Evolutionary conservation across 1,140 invertebrate species (phyloP).

Genomic region (Vanessa tameamea): DNA sequence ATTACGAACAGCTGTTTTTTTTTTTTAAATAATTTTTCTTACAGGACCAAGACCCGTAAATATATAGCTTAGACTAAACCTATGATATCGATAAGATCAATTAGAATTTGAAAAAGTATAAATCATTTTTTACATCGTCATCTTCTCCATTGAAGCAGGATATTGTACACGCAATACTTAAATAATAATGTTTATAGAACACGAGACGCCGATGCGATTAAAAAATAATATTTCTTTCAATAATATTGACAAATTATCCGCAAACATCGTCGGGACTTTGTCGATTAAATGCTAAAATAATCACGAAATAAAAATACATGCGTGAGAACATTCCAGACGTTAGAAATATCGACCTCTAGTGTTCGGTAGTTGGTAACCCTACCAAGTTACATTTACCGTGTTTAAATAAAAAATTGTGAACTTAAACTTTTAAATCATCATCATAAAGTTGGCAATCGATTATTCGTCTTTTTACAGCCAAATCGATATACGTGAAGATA

Average conservation of each 20-base stretch:
- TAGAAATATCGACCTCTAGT: conserved; percentile 14
- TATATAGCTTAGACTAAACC: no score
- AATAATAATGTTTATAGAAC: no score
- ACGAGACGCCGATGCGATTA: neutral
- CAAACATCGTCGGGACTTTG: conserved; percentile 19
- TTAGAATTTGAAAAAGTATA: no score
- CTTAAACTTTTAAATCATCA: conserved; percentile 16
- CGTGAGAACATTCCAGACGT: conserved; percentile 31
- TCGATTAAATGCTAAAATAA: conserved; percentile 22
- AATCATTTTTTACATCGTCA: no score
- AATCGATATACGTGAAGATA: conserved; percentile 24
- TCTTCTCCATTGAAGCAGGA: no score
- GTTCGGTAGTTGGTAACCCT: conserved; percentile 17
- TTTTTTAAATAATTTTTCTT: no score
- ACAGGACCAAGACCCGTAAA: no score
- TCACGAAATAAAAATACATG: conserved; percentile 16
- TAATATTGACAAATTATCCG: conserved; percentile 28
- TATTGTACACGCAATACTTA: no score
- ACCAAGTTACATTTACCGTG: neutral
- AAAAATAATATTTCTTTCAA: neutral
- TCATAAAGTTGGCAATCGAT: conserved; percentile 30
- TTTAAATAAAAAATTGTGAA: conserved; percentile 4
- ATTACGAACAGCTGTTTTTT: neutral
- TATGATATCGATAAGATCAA: no score
- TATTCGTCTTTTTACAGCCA: conserved; percentile 24